Evolutionary conservation across 2,797 vertebrate species (phyloP).

Genomic region (Pseudochirops cupreus): DNA sequence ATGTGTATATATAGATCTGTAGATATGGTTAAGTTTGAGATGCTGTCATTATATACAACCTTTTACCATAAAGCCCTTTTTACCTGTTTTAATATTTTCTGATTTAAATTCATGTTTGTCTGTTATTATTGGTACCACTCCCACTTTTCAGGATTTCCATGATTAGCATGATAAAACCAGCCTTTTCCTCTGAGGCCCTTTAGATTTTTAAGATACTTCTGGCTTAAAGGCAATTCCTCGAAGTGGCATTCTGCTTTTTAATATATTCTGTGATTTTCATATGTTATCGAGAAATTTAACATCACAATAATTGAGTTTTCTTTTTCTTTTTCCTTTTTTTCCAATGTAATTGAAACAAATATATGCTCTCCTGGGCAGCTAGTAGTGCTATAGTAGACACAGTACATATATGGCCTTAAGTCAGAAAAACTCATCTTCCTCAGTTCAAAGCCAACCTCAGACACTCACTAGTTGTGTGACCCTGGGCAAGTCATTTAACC

Average conservation of each 20-base stretch:
- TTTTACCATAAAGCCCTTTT: background rate
- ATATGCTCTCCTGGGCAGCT: background rate
- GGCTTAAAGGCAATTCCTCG: background rate
- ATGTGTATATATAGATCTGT: too few relatives aligned
- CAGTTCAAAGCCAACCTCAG: too few relatives aligned
- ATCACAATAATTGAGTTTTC: background rate
- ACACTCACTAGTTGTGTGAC: too few relatives aligned
- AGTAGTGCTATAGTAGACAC: too few relatives aligned
- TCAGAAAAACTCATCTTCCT: too few relatives aligned
- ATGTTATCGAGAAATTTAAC: background rate
- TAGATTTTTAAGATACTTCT: too few relatives aligned
- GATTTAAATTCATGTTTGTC: background rate
- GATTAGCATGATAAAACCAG: background rate
- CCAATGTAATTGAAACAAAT: background rate
- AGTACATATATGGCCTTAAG: too few relatives aligned
- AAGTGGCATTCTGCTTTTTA: background rate
- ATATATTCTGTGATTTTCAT: background rate
- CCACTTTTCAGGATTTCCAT: background rate
- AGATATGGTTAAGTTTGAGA: background rate
- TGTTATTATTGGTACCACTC: background rate
- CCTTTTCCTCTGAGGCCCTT: background rate
- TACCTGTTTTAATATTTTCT: background rate
- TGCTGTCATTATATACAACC: background rate
- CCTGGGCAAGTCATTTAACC: too few relatives aligned
- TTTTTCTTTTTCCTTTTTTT: background rate